Evolutionary conservation across 2,888 invertebrate species (phyloP), one percentile per base, ranked within the genome.

Genomic region (Harpagoxenus sublaevis): DNA sequence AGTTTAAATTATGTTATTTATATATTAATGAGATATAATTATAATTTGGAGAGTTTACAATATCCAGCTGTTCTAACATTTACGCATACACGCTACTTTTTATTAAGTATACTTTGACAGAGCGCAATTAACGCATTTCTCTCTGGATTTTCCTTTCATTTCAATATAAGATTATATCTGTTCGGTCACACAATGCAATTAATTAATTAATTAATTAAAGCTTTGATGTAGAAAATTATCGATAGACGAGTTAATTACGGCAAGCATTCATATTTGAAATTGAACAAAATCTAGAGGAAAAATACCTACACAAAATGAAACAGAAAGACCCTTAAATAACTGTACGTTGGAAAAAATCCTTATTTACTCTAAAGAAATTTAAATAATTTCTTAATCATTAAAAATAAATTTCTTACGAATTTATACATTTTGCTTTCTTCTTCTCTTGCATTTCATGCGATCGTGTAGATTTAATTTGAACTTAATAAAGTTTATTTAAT

Each of bases 191-290:
- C 55, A 68, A 55, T 45, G 18, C 18, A 66, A 42, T 53, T 23
- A 48, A 75, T 63, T 75, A 63, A 62, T 66, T 66, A 28, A 78
- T 78, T 70, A 68, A n/a, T 68, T 74, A 74, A 42, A 28, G 42
- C 42, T 55, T 55, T 42, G n/a, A 68, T 57, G 35, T 78, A 15
- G 70, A 57, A 42, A 31, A 55, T 78, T 55, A 78, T 68, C 53
- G 77, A 39, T 12, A 39, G 53, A 15, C 12, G 42, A 60, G 31
- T 42, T 53, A 68, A 78, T 78, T 66, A 66, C 3, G 28, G 0
- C 28, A 68, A 68, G 10, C 53, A 53, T 42, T 8, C 48, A 35
- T 65, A 65, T 65, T 51, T 65, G 23, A 75, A 65, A 28, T 18
- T 51, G 9, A 78, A 55, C 55, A 28, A 42, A 68, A 55, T 39